phyloP scores from a whole-genome alignment of 2,888 invertebrate species.

The Cerceris ruficornis region DNA sequence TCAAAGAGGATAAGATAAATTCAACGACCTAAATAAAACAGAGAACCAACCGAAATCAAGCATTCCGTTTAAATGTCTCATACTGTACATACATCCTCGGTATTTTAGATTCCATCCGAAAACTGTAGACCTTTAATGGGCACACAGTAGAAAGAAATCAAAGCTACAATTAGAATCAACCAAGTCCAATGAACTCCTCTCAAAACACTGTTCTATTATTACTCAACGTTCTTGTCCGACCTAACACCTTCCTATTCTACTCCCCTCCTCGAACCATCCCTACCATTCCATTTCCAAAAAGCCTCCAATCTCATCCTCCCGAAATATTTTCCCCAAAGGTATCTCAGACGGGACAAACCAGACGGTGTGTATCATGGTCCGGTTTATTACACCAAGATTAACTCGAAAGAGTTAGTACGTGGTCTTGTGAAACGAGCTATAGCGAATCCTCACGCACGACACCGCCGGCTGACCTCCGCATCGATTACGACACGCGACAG shows the following conservation, averaged over 20 bases:
- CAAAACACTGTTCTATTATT: background rate
- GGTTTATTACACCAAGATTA: conserved; percentile 23
- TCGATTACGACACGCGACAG: conserved; percentile 55
- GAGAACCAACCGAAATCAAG: too few species aligned
- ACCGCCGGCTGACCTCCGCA: conserved; percentile 50
- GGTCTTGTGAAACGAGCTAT: conserved; percentile 38
- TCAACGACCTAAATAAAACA: too few species aligned
- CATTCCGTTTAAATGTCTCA: too few species aligned
- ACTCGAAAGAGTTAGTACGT: conserved; percentile 1
- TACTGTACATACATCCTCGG: too few species aligned
- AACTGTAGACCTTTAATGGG: too few species aligned
- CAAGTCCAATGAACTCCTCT: background rate
- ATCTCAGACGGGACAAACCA: background rate
- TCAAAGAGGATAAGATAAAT: too few species aligned
- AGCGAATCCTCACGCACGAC: conserved; percentile 16
- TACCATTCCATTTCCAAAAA: background rate
- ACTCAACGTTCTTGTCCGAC: background rate
- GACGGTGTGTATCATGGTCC: background rate
- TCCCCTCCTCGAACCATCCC: background rate
- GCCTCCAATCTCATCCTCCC: background rate
- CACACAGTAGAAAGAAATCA: too few species aligned
- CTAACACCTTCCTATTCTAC: background rate
- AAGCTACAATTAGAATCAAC: background rate
- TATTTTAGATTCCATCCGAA: too few species aligned
- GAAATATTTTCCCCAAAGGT: background rate